phyloP scores from a whole-genome alignment of 2,888 invertebrate species.

The Rotaria macrura region DNA sequence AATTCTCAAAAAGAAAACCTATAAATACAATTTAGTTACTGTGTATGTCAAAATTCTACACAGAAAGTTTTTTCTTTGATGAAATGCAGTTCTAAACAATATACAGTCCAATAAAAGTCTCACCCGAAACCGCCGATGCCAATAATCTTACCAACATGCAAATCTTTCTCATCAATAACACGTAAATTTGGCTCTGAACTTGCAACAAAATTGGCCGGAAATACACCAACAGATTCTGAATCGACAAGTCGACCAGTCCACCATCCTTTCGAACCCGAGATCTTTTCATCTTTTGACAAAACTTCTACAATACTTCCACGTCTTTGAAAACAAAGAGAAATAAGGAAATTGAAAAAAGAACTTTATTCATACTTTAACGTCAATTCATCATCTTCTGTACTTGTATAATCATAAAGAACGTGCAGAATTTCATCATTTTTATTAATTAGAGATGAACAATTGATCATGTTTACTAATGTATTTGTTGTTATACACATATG shows the following conservation, averaged over 20 bases:
- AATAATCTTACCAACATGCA: constrained; percentile 79
- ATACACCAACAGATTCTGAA: constrained; percentile 69
- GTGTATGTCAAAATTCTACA: too few relatives aligned
- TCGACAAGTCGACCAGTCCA: constrained; percentile 91
- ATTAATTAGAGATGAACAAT: not conserved
- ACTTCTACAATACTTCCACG: constrained; percentile 53
- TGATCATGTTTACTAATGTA: not conserved
- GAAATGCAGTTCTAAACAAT: too few relatives aligned
- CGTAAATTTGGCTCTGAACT: constrained; percentile 37
- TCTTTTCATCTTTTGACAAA: constrained; percentile 78
- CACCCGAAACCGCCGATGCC: constrained; percentile 93
- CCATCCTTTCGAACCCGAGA: constrained; percentile 94
- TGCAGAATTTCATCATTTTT: not conserved
- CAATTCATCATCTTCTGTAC: not conserved
- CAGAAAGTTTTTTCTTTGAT: too few relatives aligned
- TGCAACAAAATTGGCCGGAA: constrained; percentile 81
- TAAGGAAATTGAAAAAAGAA: not conserved
- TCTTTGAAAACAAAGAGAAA: not conserved
- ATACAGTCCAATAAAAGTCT: constrained; percentile 26
- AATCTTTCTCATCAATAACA: constrained; percentile 67
- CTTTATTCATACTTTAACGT: not conserved
- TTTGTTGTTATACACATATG: not conserved
- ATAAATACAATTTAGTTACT: too few relatives aligned
- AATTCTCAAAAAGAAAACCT: too few relatives aligned
- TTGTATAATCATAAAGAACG: not conserved